Evolutionary conservation across 2,888 invertebrate genomes (phyloP), one percentile per base, ranked within the genome.

Genomic region (Oscheius sp.): DNA sequence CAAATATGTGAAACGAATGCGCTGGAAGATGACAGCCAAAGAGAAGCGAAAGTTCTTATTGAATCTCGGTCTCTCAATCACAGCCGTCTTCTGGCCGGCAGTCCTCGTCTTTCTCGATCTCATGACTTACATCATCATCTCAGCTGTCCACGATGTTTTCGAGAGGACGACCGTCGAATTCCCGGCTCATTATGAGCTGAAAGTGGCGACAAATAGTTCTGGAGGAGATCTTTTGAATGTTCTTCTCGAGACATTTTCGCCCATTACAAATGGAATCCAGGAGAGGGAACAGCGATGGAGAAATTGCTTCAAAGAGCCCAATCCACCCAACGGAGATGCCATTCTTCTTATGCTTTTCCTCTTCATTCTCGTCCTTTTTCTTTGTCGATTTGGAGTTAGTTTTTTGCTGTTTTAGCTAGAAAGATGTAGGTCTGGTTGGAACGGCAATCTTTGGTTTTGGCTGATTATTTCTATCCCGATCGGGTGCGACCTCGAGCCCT

Each of bases 241-340:
- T 17, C 63, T 77, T 37, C 42, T 82, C 23, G 72, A 79, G 23
- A 71, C 76, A 5, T 81, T 84, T 48, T 79, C 79, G 23, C 84
- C 84, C 8, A 66, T 84, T 29, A 77, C 71, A 1, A 50, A 70
- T 25, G 74, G 63, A 10, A 65, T 74, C 23, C 55, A 58, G 33
- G 70, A 74, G 10, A 58, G 79, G 33, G 80, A 80, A 34, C 29
- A 68, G 42, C 20, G 63, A 8, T 84, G 83, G 84, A 67, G 77
- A 31, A 66, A 65, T 2, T 84, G 84, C 33, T 83, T 84, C 68
- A 39, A 50, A 17, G 75, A 79, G 34, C 83, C 84, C 5, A 74
- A 61, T 65, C 81, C 81, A 2, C 84, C 84, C 6, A 76, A 82
- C 50, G 77, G 75, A 48, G 53, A 53, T 8, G 74, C 75, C 27